Percentiles rank a stretch among this genome's conserved stretches.
Conservation (phyloP, 2,797 vertebrate genomes). For the Rhinophrynus dorsalis region DNA sequence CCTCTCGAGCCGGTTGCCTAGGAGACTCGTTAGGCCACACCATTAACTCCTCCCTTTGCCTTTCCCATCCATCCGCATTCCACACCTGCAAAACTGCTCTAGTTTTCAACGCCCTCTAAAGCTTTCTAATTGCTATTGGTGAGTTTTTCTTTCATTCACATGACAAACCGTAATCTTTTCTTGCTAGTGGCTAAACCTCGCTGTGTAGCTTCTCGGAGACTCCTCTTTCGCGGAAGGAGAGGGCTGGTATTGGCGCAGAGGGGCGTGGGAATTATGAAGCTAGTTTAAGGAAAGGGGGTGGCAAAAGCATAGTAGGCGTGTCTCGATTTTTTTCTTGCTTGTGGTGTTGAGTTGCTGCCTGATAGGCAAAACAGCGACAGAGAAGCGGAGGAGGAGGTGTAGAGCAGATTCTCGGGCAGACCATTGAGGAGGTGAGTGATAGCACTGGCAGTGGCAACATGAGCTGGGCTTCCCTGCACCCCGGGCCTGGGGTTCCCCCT, state of each 20-base stretch:
- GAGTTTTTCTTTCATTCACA: neutral
- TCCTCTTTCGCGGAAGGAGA: conserved; percentile 25
- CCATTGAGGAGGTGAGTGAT: conserved; percentile 31
- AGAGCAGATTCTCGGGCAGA: conserved; percentile 14
- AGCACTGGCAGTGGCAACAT: neutral
- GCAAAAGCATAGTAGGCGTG: neutral
- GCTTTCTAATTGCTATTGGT: neutral
- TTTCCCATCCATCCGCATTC: conserved; percentile 38
- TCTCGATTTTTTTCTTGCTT: conserved; percentile 1
- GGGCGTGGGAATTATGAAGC: conserved; percentile 12
- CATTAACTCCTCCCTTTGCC: neutral
- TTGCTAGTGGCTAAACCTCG: neutral
- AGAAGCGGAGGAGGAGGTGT: conserved; percentile 17
- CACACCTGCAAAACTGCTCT: conserved; percentile 19
- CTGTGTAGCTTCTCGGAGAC: neutral
- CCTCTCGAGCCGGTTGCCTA: conserved; percentile 11
- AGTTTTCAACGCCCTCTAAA: neutral
- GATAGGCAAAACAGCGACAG: conserved; percentile 39
- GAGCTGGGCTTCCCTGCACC: conserved; percentile 17
- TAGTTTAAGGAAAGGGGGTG: neutral
- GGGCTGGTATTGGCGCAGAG: conserved; percentile 46
- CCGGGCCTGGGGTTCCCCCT: conserved; percentile 13
- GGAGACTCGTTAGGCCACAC: conserved; percentile 13
- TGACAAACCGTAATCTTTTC: rapidly evolving
- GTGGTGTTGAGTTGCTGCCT: conserved; percentile 16